phyloP scores from a whole-genome alignment of 2,797 vertebrate genomes.

The Glossophaga mutica region DNA sequence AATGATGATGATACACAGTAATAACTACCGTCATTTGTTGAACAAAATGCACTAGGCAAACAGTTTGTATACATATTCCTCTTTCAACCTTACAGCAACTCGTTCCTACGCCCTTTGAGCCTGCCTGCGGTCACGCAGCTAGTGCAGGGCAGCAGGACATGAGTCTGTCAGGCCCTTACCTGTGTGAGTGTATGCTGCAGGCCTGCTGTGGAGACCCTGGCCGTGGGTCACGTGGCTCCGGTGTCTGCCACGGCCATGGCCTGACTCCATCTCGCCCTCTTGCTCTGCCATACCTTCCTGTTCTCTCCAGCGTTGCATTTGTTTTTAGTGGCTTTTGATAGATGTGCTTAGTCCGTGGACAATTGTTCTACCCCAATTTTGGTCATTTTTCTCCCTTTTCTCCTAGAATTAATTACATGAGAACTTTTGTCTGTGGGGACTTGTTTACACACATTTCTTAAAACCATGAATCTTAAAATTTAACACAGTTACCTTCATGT shows the following conservation, averaged over 20 bases:
- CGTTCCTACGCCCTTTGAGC: not conserved
- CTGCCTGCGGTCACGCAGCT: not conserved
- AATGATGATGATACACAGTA: no score
- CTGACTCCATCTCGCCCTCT: not conserved
- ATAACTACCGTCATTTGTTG: not conserved
- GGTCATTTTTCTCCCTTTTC: not conserved
- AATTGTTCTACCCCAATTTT: not conserved
- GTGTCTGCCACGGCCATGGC: fast-evolving
- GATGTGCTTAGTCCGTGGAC: not conserved
- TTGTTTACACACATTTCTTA: not conserved
- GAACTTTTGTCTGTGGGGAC: not conserved
- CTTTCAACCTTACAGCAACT: not conserved
- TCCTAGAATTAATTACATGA: not conserved
- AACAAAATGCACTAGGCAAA: not conserved
- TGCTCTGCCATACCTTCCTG: not conserved
- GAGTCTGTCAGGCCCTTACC: not conserved
- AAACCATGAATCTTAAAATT: not conserved
- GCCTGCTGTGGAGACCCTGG: not conserved
- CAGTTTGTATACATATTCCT: not conserved
- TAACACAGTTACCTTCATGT: not conserved
- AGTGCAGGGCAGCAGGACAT: not conserved
- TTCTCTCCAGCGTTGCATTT: not conserved
- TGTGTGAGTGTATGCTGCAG: fast-evolving
- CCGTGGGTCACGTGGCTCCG: not conserved
- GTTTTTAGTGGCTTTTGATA: not conserved